Base-by-base conservation (phyloP, 1,140 invertebrate species). In the Aphaenogaster ashmeadi region DNA sequence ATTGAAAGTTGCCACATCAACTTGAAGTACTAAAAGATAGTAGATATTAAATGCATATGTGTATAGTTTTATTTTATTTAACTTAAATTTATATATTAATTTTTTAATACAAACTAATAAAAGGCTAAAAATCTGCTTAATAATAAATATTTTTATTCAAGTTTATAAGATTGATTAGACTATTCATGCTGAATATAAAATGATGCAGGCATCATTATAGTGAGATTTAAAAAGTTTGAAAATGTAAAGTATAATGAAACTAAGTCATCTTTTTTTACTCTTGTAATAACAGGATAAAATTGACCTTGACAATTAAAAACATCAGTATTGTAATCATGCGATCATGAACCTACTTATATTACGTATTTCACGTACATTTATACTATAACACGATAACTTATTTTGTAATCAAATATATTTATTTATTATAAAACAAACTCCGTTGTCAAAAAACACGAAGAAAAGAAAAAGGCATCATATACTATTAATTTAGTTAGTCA, bases 131-230 rank as follows among this genome's bases (percentile, higher is more conserved):
- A 47, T 80, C 36, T 79, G 15, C 44, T 74, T 87, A 71, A 3
- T 50, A 80, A 89, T 75, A 62, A 72, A 83, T 81, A 74, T 86
- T 80, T 71, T 89, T 60, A 60, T 67, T 13, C 13, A 89, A 79
- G 5, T 87, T 87, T 72, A 67, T 88, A 56, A 80, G 38, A 74
- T 81, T 54, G 62, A 9, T 15, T 66, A 67, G 18, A 38, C n/a
- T 15, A 80, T 1, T 54, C n/a, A 44, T 44, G 4, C 15, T 71
- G 36, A 72, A 83, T 72, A 18, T 60, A 47, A 83, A 74, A 83
- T 72, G 21, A 47, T 71, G 38, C 52, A 47, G 21, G 18, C 27
- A 60, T 83, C 41, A 50, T 74, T 58, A 33, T 54, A 47, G 33
- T 21, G 36, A 47, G 6, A 58, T n/a, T 3, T 52, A 58, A 81